phyloP scores from a whole-genome alignment of 1,140 invertebrate genomes.

The Spodoptera frugiperda region DNA sequence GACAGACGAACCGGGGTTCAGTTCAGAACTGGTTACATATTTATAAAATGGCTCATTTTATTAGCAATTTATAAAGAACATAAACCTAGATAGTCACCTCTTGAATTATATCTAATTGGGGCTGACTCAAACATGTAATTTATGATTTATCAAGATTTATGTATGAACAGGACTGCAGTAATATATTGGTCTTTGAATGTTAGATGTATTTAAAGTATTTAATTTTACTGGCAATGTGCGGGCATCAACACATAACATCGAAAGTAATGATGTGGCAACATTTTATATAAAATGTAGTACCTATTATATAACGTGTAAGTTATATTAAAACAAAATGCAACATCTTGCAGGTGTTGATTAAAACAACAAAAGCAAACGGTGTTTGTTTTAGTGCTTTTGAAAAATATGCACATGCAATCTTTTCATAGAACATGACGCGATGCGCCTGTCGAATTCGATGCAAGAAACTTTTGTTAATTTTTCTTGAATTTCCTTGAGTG shows the following conservation, averaged over 20 bases:
- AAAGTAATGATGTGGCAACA: background rate
- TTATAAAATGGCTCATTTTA: background rate
- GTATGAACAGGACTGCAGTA: background rate
- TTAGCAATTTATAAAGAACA: constrained; percentile 9
- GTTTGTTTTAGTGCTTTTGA: no score
- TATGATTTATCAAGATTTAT: constrained; percentile 17
- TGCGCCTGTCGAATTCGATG: no score
- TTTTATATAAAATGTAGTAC: no score
- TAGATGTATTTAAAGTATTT: background rate
- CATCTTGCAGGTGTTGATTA: no score
- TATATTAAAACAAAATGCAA: no score
- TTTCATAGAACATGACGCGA: no score
- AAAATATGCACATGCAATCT: no score
- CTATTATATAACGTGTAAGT: no score
- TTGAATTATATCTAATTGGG: constrained; percentile 14
- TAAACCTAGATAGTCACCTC: background rate
- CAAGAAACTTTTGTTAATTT: no score
- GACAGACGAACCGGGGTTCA: no score
- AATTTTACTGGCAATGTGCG: background rate
- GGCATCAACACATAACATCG: background rate
- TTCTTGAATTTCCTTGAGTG: no score
- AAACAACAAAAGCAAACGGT: no score
- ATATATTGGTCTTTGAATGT: background rate
- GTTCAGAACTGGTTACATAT: background rate
- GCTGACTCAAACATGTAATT: background rate